These are phyloP conservation scores for Pogonus chalceus DNA, from an alignment of 1,140 invertebrate genomes.

Conservation along the genomic window DNA sequence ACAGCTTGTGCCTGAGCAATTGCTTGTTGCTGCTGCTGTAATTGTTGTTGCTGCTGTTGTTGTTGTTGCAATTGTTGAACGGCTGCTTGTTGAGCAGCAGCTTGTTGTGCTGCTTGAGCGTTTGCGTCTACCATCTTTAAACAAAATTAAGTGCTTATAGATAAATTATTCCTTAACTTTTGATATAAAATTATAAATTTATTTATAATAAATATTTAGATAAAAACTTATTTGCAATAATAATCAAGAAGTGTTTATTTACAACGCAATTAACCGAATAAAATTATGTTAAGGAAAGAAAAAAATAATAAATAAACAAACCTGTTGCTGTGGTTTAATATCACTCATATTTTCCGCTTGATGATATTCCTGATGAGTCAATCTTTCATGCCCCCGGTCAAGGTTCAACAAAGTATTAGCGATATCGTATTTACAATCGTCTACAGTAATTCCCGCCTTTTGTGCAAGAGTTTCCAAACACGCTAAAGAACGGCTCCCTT, in stretches of 20 bases:
- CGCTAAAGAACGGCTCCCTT: conserved; percentile 43
- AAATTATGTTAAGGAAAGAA: no score
- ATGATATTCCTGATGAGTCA: neutral
- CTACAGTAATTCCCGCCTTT: conserved; percentile 52
- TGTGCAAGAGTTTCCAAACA: conserved; percentile 54
- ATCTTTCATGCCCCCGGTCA: conserved; percentile 35
- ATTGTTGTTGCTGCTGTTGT: conserved; percentile 27
- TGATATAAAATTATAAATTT: no score
- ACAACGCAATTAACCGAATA: no score
- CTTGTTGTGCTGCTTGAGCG: conserved; percentile 17
- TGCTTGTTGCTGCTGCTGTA: conserved; percentile 13
- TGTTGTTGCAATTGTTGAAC: conserved; percentile 26
- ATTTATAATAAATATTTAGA: no score
- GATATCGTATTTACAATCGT: conserved; percentile 53
- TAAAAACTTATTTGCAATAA: no score
- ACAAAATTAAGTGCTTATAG: no score
- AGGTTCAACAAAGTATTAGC: conserved; percentile 45
- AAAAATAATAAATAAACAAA: no score
- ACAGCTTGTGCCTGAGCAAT: conserved; percentile 28
- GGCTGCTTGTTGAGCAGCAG: conserved; percentile 31
- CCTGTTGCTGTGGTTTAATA: conserved; percentile 21
- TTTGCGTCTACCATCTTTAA: conserved; percentile 28
- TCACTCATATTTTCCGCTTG: conserved; percentile 22
- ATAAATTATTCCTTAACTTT: conserved; percentile 32
- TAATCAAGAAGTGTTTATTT: no score